Evolutionary conservation across 2,888 invertebrate genomes (phyloP), one percentile per base, ranked within the genome.

Genomic region (Pollenia griseotomentosa): DNA sequence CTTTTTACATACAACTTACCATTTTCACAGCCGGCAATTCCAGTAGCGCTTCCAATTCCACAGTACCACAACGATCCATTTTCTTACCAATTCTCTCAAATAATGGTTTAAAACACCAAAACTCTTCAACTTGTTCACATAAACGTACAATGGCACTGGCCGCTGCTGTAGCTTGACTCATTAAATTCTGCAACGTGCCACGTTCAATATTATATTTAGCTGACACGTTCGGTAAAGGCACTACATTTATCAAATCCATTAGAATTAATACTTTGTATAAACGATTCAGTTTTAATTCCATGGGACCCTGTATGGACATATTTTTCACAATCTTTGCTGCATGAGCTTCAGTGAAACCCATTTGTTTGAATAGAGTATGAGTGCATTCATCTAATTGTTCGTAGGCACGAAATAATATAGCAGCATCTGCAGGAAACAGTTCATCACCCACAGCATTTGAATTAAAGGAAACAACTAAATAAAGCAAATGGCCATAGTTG

Each of bases 221-320:
- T 0, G 98, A 96, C 0, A 97, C 96, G 33, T 91, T 92, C 89
- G 96, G 95, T 42, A 97, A 93, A 0, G 96, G 95, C 89, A 94
- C 92, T 86, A 96, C 95, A 86, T 95, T 95, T 95, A 97, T 96
- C 33, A 97, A 93, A 89, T 98, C 97, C 90, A 96, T 95, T 86
- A 99, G 93, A 94, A 99, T 97, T 87, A 99, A 93, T 10, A 98
- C 97, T 84, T 97, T 94, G 92, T 97, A 99, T 93, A 99, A 97
- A 71, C 98, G 95, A 89, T 96, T 95, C 83, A 97, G 74, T 85
- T 91, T 90, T 8, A 91, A 71, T 46, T 92, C 90, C 79, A 93
- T 88, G 3, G 92, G 90, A 2, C 93, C 96, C 90, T 95, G 95
- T 1, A 95, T 94, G 11, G 95, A 94, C 91, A 95, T 95, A 4